Base-by-base conservation (phyloP, 2,888 invertebrate genomes). In the Tetranychus piercei region DNA sequence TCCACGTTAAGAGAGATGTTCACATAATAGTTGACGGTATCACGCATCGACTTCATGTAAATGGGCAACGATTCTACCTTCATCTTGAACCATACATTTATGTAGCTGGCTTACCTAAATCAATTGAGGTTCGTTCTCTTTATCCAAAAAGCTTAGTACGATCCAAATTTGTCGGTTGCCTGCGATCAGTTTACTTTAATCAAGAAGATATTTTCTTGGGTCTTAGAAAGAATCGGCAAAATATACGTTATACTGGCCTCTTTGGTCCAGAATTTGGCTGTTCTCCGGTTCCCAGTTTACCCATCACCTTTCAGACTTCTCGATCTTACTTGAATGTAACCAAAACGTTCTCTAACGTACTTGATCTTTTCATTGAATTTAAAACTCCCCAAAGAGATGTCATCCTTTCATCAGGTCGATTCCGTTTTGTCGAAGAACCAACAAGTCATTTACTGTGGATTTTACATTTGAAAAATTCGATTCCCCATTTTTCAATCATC, bases 171-270 rank as follows among this genome's bases (percentile, higher is more conserved):
- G 90, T 90, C 79, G 92, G 95, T 43, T 91, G 91, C 79, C 82
- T 95, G 65, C 92, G 92, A 81, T 92, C 92, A 82, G 91, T 94
- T 72, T 94, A 91, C 82, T 93, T 92, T 83, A 94, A 94, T 82
- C 92, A 93, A 80, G 88, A 92, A 45, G 92, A 92, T 0, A 91
- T 95, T 78, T 85, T 95, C 77, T 92, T 93, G 81, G 92, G 92
- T 81, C 83, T 94, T 77, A 88, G 90, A 79, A 88, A 88, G 79
- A 88, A 88, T 78, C 91, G 91, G 82, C 91, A 91, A 43, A 91
- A 92, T 85, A 90, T 90, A 44, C 75, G 75, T 9, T 78, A 79
- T 76, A 78, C 80, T 82, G 87, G 90, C 66, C 87, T 90, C 8
- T 83, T 92, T 77, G 88, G 89, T 80, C 90, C 91, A 4, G 90